Base-by-base conservation (phyloP, 1,140 invertebrate genomes). In the Cherax quadricarinatus region DNA sequence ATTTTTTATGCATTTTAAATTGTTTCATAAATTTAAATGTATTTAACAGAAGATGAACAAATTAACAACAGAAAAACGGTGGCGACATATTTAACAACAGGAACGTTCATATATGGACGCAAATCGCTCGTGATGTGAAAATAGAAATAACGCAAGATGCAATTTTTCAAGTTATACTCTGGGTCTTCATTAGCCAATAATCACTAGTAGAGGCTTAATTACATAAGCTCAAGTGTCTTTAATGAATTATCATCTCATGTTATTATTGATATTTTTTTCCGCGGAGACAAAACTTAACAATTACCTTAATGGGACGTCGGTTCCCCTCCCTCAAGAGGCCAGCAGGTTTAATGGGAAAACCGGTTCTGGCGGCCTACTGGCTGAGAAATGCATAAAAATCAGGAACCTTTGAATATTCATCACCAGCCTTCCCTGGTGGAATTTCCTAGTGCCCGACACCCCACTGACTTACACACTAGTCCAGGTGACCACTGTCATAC, bases 361-460 rank as follows among this genome's bases (percentile, higher is more conserved):
- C 60, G 84, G 60, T 73, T 66, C 49, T 51, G 49, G 84, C 84
- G 66, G 84, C 84, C 84, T 86, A 86, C 66, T 51, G 60, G 66
- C 62, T 86, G 10, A 24, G 48, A 86, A 86, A 86, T 86, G 84
- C 84, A 86, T 86, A 86, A 86, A 85, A 86, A 86, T 86, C 84
- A 86, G 66, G 60, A 60, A 41, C 66, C 84, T 86, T 86, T 86
- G 84, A 86, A 86, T 86, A 86, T 86, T 86, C 84, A 86, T 62
- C 48, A 73, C 84, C 60, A 75, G 24, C 48, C 84, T 10, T 73
- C 66, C 83, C 84, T 73, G 21, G 30, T 75, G 84, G 84, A 86
- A 86, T 86, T 86, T 86, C 84, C 84, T 51, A 83, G 81, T 2
- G 24, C 70, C 21, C 21, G 18, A 18, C 6, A 57, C 30, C 53